phyloP scores from a whole-genome alignment of 1,140 invertebrate species.

The Neodiprion lecontei region DNA sequence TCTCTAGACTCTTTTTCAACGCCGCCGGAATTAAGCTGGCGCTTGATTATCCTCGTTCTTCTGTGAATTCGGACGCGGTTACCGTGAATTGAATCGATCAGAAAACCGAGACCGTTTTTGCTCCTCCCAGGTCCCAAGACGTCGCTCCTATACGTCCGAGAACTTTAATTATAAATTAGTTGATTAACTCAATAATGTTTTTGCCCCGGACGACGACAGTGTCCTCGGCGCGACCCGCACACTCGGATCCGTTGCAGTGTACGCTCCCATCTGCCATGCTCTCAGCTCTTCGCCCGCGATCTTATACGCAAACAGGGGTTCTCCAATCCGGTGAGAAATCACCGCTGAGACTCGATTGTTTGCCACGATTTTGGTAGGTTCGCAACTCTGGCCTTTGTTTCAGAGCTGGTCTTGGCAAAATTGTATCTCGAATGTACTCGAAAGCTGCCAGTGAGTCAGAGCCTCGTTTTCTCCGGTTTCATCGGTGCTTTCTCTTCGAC shows the following conservation, averaged over 20 bases:
- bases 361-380: too few species aligned
- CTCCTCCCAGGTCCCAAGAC: constrained; percentile 24
- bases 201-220: constrained; percentile 51
- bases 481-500: too few species aligned
- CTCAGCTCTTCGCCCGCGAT: constrained; percentile 23
- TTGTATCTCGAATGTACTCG: too few species aligned
- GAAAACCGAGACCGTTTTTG: constrained; percentile 25
- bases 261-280: constrained; percentile 29
- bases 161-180: constrained; percentile 66
- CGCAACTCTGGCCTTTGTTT: too few species aligned
- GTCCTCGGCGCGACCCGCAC: constrained; percentile 38
- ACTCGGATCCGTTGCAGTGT: not conserved
- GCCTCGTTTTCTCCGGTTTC: too few species aligned
- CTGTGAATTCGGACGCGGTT: constrained; percentile 59
- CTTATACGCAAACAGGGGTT: constrained; percentile 42
- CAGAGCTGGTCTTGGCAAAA: too few species aligned
- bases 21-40: too few species aligned
- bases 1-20: too few species aligned
- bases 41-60: constrained; percentile 49
- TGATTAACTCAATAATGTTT: constrained; percentile 65
- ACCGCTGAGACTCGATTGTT: too few species aligned
- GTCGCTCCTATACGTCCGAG: constrained; percentile 44
- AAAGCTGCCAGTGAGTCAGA: too few species aligned
- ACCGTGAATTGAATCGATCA: constrained; percentile 53
- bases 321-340: constrained; percentile 28